Conservation (phyloP, 2,113 vertebrate species). For the Neogale vison region DNA sequence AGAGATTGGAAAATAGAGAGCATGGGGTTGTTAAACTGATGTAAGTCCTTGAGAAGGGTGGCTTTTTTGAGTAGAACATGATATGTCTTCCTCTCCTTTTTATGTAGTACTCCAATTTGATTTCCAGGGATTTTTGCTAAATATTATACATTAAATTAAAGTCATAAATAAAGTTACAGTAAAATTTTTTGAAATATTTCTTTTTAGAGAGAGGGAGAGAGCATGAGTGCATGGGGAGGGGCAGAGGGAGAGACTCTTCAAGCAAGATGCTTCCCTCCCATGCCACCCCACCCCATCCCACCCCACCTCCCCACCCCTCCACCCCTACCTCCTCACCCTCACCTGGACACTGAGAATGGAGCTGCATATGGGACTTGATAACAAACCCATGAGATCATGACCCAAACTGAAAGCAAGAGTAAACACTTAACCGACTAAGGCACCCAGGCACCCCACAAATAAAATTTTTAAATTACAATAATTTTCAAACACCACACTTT, state of each 20-base stretch:
- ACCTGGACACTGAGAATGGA: background rate
- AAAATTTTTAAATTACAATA: background rate
- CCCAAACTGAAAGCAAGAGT: background rate
- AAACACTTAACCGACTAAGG: background rate
- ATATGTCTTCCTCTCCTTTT: background rate
- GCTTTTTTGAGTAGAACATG: background rate
- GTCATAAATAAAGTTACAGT: background rate
- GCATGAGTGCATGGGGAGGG: background rate
- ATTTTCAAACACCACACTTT: background rate
- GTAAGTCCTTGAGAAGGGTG: background rate
- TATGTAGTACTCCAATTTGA: background rate
- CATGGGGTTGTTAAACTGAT: background rate
- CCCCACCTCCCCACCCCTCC: too few relatives aligned
- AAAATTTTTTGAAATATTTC: background rate
- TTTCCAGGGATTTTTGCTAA: background rate
- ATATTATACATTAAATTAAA: background rate
- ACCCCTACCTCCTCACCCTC: too few relatives aligned
- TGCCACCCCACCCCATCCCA: too few relatives aligned
- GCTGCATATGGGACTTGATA: accelerated
- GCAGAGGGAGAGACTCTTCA: background rate
- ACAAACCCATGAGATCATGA: background rate
- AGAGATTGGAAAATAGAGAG: background rate
- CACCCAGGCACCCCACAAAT: background rate
- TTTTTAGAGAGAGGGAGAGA: background rate
- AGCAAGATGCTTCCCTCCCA: background rate